Conservation (phyloP, 2,113 vertebrate genomes). For the Bubo blakistoni region DNA sequence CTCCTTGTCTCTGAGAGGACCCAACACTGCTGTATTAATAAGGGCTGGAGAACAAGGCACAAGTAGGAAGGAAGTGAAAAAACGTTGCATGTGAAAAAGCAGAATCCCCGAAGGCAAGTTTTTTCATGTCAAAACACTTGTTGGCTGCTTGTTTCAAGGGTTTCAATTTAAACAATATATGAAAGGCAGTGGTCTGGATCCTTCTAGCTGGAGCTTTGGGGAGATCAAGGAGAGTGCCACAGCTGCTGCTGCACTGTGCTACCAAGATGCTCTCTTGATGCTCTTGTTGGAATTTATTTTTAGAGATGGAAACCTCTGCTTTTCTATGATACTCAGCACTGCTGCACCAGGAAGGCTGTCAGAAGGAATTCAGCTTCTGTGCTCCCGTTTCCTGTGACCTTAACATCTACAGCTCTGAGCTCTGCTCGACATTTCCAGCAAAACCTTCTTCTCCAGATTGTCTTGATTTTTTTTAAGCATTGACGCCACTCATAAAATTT, state of each 20-base stretch:
- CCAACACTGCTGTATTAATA: neutral
- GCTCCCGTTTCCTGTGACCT: neutral
- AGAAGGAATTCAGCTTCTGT: neutral
- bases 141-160: neutral
- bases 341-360: neutral
- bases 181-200: neutral
- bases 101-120: neutral
- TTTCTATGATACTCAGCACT: neutral
- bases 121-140: neutral
- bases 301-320: neutral
- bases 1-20: neutral
- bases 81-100: neutral
- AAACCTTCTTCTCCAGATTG: neutral
- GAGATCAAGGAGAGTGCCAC: neutral
- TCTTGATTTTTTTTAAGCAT: neutral
- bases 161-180: neutral
- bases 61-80: neutral
- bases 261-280: neutral
- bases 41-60: neutral
- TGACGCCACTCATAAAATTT: neutral
- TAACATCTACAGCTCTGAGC: neutral
- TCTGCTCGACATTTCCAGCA: neutral
- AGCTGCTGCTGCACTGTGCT: neutral
- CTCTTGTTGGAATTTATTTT: neutral
- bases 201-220: neutral